Conservation (phyloP, 2,888 invertebrate genomes). For the Rambutsinella grinnellia region DNA sequence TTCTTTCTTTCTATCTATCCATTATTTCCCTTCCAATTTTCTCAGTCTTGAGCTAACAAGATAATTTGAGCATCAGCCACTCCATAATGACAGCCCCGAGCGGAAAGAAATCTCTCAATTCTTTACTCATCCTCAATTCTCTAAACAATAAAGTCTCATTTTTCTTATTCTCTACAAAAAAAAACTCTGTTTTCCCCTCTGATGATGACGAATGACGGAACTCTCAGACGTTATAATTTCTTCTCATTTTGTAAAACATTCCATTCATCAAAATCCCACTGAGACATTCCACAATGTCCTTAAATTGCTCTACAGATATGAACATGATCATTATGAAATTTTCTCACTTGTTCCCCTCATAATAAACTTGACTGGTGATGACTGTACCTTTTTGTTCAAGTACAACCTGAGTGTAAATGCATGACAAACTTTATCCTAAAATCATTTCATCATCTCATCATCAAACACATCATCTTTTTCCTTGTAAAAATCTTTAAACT, state of each 20-base stretch:
- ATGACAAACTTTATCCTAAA: constrained; percentile 41
- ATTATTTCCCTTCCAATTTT: constrained; percentile 20
- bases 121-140: constrained; percentile 16
- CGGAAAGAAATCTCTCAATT: constrained; percentile 42
- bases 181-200: too few species aligned
- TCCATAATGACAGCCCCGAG: constrained; percentile 52
- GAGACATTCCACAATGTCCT: constrained; percentile 40
- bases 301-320: too few species aligned
- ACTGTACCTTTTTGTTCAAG: constrained; percentile 12
- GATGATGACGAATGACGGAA: constrained; percentile 55
- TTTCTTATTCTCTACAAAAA: too few species aligned
- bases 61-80: constrained; percentile 55
- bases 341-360: constrained; percentile 36
- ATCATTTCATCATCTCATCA: constrained; percentile 38
- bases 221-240: too few species aligned
- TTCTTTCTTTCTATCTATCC: constrained; percentile 12
- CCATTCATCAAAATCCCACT: constrained; percentile 44
- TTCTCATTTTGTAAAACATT: constrained; percentile 44
- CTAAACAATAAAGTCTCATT: constrained; percentile 51
- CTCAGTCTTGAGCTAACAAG: constrained; percentile 54
- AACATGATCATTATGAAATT: constrained; percentile 47
- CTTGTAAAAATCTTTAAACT: too few species aligned
- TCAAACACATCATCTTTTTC: neutral
- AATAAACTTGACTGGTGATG: constrained; percentile 23
- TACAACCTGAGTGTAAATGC: constrained; percentile 7